Percentiles rank a stretch among this genome's conserved stretches.
phyloP scores from a whole-genome alignment of 2,797 vertebrate species.

The Chromobotia macracanthus region DNA sequence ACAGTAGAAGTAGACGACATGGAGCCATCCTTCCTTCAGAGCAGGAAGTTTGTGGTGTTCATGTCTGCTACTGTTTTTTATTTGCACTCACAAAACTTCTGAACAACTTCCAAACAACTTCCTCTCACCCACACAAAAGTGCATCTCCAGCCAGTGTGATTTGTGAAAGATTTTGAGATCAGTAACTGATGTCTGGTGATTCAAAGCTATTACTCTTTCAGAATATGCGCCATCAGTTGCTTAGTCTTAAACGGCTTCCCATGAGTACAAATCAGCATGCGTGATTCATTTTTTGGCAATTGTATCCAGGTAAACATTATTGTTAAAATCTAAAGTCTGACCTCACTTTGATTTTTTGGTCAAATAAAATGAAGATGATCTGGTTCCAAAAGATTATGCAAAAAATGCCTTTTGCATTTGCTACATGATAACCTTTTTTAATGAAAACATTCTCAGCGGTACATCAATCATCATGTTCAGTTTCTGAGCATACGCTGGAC shows the following conservation, averaged over 20 bases:
- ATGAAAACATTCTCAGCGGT: slow-evolving; percentile 28
- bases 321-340: background rate
- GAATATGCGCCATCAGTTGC: background rate
- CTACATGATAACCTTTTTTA: background rate
- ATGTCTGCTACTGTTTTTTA: slow-evolving; percentile 70
- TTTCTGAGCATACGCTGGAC: slow-evolving; percentile 31
- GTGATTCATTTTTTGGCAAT: background rate
- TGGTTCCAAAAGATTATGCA: background rate
- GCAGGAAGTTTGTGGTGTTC: slow-evolving; percentile 73
- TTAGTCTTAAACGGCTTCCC: background rate
- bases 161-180: slow-evolving; percentile 59
- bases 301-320: background rate
- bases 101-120: slow-evolving; percentile 61
- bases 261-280: slow-evolving; percentile 1
- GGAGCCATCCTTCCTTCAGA: slow-evolving; percentile 77
- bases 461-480: slow-evolving; percentile 33
- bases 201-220: slow-evolving; percentile 20
- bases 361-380: slow-evolving; percentile 13
- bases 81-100: slow-evolving; percentile 62
- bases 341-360: background rate
- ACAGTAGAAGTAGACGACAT: slow-evolving; percentile 74
- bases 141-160: slow-evolving; percentile 47
- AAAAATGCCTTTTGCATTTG: background rate
- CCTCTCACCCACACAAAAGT: slow-evolving; percentile 52
- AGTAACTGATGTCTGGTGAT: slow-evolving; percentile 48